Evolutionary conservation across 2,797 vertebrate species (phyloP), one percentile per base, ranked within the genome.

Genomic region (Tamandua tetradactyla): DNA sequence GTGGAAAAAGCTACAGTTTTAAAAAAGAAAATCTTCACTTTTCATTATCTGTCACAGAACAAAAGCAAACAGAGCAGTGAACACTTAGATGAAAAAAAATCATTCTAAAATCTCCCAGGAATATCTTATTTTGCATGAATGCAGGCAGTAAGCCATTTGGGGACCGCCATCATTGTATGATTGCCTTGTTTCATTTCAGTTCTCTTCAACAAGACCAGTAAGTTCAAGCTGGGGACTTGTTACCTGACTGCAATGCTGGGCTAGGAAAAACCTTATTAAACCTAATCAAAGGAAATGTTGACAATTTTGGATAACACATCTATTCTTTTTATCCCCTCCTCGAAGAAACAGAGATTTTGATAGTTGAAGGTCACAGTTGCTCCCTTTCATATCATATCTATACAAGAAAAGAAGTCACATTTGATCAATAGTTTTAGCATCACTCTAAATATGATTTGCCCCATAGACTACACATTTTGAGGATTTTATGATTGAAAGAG

Each of bases 11-110:
- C 74, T 47, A 89, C 0, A 95, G 44, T 35, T 85, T 93, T 75
- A 68, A 82, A 80, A 82, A 93, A 92, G 20, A 91, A 57, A 86
- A 68, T 40, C 91, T 83, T 7, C 20, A 92, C 61, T 88, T 92
- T 93, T 83, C 23, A 92, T 69, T 84, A 57, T 61, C 42, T 80
- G 27, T 80, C 44, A 74, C 25, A 81, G 59, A n/a, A 88, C 4
- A 40, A 81, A 61, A 81, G 30, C n/a, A 94, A 92, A 79, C 13
- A 59, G 55, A 62, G 32, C 15, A 69, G 5, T 81, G 78, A 84
- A 75, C 17, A 87, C 61, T 87, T 75, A 62, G 42, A 87, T 74
- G 52, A 42, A 93, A 92, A 94, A 83, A 87, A 72, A 79, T 37
- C 25, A 68, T 42, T 62, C 71, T 80, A 27, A 81, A 82, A 72